Base-by-base conservation (phyloP, 2,797 vertebrate species). In the Syngnathus rostellatus region DNA sequence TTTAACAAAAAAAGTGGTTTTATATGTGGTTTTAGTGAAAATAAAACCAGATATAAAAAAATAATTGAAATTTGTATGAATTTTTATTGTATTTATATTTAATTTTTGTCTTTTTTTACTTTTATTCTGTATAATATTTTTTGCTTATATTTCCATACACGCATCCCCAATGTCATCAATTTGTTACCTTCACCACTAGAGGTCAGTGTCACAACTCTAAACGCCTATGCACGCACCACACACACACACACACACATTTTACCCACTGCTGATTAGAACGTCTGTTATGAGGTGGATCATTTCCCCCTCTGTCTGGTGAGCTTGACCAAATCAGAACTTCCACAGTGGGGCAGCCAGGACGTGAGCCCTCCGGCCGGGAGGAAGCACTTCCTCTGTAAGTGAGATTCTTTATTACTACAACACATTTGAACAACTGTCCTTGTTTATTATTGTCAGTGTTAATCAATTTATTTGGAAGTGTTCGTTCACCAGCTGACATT, bases 371-470 rank as follows among this genome's bases (percentile, higher is more conserved):
- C 40, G 14, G 23, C 21, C 11, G 21, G 21, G 21, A 62, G 21
- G 60, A 62, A 41, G 40, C 21, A 62, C 21, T 62, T 31, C 21
- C 41, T 62, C 40, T 41, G 60, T 57, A 37, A 31, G 60, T 45
- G 41, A 61, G 59, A 2, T 61, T 61, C 41, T 25, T 62, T 3
- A 23, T 61, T 14, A 17, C n/a, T 25, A 31, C 55, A 31, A 25
- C 9, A 60, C 58, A n/a, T 61, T 41, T 57, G 55, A 37, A 41
- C 9, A 11, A 2, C 6, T 62, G 60, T 23, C 6, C 5, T 25
- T 23, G 25, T 25, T 17, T 21, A 37, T 45, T 21, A 61, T 43
- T 60, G 9, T 12, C 11, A n/a, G 21, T 40, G 19, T 61, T 6
- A 6, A 50, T 6, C 9, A n/a, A 51, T 41, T 60, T 41, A 21